Evolutionary conservation across 2,888 invertebrate genomes (phyloP).

Genomic region (Drepana falcataria): DNA sequence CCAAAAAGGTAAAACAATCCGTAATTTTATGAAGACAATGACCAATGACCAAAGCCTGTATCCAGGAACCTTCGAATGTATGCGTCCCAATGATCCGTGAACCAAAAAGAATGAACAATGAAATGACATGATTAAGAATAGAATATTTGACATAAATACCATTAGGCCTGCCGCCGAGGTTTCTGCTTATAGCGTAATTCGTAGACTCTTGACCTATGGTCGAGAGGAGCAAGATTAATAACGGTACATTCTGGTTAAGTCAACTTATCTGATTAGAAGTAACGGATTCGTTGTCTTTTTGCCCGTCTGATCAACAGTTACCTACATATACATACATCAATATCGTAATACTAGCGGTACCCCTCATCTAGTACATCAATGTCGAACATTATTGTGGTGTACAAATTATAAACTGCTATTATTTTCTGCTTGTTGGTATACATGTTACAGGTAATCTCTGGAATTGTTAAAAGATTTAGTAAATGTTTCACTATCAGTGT

Average conservation of each 20-base stretch:
- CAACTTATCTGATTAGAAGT: background rate
- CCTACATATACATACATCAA: no score
- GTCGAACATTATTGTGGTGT: no score
- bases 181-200: slow-evolving; percentile 67
- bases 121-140: background rate
- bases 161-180: slow-evolving; percentile 32
- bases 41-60: no score
- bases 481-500: no score
- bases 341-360: no score
- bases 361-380: no score
- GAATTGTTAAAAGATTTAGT: no score
- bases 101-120: background rate
- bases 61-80: background rate
- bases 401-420: no score
- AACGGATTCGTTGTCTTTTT: slow-evolving; percentile 1
- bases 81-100: background rate
- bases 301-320: slow-evolving; percentile 1
- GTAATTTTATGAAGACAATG: no score
- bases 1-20: no score
- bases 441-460: no score
- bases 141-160: background rate
- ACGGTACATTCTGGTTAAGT: background rate
- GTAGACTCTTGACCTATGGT: slow-evolving; percentile 48
- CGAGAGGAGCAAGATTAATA: background rate
- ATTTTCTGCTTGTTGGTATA: no score